Base-by-base conservation (phyloP, 2,113 vertebrate genomes). In the Nettapus auritus region DNA sequence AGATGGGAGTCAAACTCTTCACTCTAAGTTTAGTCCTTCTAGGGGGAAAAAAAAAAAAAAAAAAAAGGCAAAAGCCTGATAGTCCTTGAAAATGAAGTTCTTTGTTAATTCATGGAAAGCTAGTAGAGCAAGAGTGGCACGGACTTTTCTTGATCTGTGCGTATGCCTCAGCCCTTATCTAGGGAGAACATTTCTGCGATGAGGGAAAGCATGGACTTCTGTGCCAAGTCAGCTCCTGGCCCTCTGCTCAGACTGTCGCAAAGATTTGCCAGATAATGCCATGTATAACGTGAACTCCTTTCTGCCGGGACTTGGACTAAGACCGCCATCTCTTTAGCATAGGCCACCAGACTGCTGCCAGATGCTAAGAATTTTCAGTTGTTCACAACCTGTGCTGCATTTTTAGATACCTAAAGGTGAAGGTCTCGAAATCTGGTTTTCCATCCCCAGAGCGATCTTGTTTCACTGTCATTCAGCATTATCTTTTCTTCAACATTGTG, bases 241-340 rank as follows among this genome's bases (percentile, higher is more conserved):
- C 94, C 80, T 82, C 69, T 90, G 63, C 75, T 55, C 95, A 94
- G 56, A 4, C 69, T 94, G 25, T 67, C 28, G 63, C 92, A 92
- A 79, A 97, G 96, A 96, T 96, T 96, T 97, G 95, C 97, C 97
- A 98, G 95, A 97, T 96, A 92, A 71, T 73, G 92, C 50, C 25
- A 69, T 85, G 94, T 93, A 57, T 36, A 82, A 93, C 1, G 13
- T 67, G 82, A 97, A 95, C 95, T 95, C 97, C 84, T 97, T 95
- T 95, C 96, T 95, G 95, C 94, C 26, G 79, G 96, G 97, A 93
- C 93, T 90, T 94, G 94, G 96, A 95, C 90, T 50, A 92, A 75
- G 91, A 97, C 79, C 94, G 94, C 91, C 88, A 93, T 83, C 71
- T 96, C 96, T 96, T 97, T 90, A 95, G 86, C 95, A 96, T 9